Evolutionary conservation across 2,113 vertebrate species (phyloP), one percentile per base, ranked within the genome.

Genomic region (Phainopepla nitens): DNA sequence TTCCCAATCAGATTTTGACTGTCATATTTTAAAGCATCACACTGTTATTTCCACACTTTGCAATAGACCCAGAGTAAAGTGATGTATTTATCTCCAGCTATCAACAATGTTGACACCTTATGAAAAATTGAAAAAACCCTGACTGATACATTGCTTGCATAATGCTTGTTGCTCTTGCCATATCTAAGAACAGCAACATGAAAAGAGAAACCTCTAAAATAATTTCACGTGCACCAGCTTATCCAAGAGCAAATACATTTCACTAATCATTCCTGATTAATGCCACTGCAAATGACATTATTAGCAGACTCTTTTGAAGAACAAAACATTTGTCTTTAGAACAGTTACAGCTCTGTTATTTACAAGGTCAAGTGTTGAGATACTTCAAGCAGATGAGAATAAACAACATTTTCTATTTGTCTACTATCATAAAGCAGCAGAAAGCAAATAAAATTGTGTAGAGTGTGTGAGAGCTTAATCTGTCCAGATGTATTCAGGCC

Each of bases 51-150:
- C 82, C 51, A 64, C 60, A 51, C 54, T 87, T 82, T 89, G 90
- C 61, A 71, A 35, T 0, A 91, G 73, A 79, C 41, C 19, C 69
- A 64, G 31, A 22, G 39, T 71, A 49, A 87, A 90, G 82, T 47
- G 42, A 64, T 68, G 22, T 89, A 94, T 89, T 94, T 68, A 68
- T 82, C 69, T 95, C 73, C 84, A 51, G 8, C 93, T 89, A 73
- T 75, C 92, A 95, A 79, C 87, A 81, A 78, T 51, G 69, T 27
- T 95, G 92, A 89, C 78, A 82, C 17, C 51, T 91, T 60, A 94
- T 82, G 73, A 94, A 85, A 94, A 95, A 96, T 13, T 93, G 44
- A 87, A 82, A 85, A 60, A 51, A 3, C 21, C 29, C 20, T 42
- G 33, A 61, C 35, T 77, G 77, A 89, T 93, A 45, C 29, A 66